These are phyloP conservation scores for Amblyteles armatorius DNA, from an alignment of 2,888 invertebrate species.

Conservation along the genomic window DNA sequence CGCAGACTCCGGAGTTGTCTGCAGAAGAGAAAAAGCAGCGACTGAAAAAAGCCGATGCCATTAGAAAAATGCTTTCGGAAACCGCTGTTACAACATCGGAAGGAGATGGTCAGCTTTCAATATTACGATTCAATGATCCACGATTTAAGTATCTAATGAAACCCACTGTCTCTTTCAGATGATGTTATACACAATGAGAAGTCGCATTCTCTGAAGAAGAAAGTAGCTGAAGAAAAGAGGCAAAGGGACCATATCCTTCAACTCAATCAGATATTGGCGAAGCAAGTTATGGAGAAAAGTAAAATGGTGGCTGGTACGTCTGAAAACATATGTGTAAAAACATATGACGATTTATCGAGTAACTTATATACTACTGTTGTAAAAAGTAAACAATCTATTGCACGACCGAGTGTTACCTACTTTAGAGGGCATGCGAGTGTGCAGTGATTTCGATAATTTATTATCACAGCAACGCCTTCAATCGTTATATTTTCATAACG, in stretches of 20 bases:
- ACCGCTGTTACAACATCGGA: constrained; percentile 86
- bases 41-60: constrained; percentile 95
- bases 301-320: constrained; percentile 96
- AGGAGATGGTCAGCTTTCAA: constrained; percentile 73
- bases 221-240: constrained; percentile 93
- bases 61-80: constrained; percentile 95
- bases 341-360: background rate
- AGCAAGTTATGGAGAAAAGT: constrained; percentile 97
- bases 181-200: constrained; percentile 77
- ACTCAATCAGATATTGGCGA: constrained; percentile 96
- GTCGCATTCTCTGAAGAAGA: constrained; percentile 87
- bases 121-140: background rate
- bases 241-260: constrained; percentile 95
- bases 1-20: constrained; percentile 91
- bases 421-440: constrained; percentile 57
- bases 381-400: constrained; percentile 15
- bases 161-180: constrained; percentile 70
- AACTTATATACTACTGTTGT: constrained; percentile 27
- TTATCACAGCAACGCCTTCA: constrained; percentile 19
- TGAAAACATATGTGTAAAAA: constrained; percentile 3
- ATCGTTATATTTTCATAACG: constrained; percentile 2
- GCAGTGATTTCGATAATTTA: constrained; percentile 20
- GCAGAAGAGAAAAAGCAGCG: constrained; percentile 94
- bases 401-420: constrained; percentile 37
- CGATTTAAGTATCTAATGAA: background rate